phyloP scores from a whole-genome alignment of 35 echinoderm and acorn worm species.

The Acanthaster planci region DNA sequence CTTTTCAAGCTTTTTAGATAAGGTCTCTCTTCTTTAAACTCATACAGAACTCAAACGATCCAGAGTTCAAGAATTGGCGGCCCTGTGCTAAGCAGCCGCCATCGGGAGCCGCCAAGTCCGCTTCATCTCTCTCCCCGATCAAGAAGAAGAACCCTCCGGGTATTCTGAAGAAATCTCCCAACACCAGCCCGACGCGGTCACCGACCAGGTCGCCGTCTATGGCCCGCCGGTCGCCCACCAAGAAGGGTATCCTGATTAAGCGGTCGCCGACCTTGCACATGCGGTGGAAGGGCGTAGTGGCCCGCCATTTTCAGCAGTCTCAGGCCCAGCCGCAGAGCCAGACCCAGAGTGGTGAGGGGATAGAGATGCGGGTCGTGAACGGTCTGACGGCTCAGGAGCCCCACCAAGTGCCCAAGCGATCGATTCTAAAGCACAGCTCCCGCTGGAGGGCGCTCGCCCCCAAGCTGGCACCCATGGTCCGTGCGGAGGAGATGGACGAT shows the following conservation, averaged over 20 bases:
- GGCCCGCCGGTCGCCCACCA: not conserved
- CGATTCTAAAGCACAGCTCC: conserved; percentile 15
- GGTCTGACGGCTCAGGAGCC: conserved; percentile 22
- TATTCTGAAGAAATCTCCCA: conserved; percentile 9
- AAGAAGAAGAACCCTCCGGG: conserved; percentile 3
- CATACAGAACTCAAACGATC: not conserved
- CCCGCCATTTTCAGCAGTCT: conserved; percentile 1
- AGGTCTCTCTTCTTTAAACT: no score
- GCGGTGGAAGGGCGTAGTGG: not conserved
- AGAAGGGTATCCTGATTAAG: conserved; percentile 1
- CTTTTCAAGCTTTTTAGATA: no score
- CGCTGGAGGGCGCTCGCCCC: conserved; percentile 18
- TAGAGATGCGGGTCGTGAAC: conserved; percentile 31
- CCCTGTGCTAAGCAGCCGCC: not conserved
- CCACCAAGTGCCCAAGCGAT: conserved; percentile 38
- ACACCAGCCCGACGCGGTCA: conserved; percentile 5
- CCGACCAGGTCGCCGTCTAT: conserved; percentile 3
- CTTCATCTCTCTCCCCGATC: not conserved
- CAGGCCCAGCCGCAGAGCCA: not conserved
- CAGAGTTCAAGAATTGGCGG: conserved; percentile 10
- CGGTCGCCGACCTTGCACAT: not conserved
- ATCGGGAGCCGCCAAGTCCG: not conserved
- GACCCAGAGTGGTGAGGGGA: not conserved
- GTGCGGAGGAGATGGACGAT: conserved; percentile 50
- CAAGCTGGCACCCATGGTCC: conserved; percentile 12